Conservation (phyloP, 2,797 vertebrate genomes). For the Scolopax rusticola region DNA sequence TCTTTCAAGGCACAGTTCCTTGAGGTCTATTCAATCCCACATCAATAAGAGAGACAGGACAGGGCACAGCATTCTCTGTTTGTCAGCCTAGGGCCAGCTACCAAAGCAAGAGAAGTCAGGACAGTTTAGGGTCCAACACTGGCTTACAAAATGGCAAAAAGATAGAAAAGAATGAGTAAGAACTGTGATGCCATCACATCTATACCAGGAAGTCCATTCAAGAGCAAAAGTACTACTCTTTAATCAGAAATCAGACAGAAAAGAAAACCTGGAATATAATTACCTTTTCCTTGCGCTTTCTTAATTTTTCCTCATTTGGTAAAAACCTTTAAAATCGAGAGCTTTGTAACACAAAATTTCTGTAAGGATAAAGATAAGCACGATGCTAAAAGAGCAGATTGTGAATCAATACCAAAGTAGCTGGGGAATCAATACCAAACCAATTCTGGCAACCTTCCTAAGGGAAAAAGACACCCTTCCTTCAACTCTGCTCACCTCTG, state of each 20-base stretch:
- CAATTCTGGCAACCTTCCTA: not conserved
- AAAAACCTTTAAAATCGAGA: not conserved
- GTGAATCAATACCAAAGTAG: not conserved
- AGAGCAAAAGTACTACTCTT: not conserved
- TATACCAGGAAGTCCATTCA: not conserved
- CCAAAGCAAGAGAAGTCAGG: not conserved
- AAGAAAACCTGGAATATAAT: not conserved
- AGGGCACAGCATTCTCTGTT: not conserved
- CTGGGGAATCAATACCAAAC: not conserved
- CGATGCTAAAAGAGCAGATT: not conserved
- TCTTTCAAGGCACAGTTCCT: not conserved
- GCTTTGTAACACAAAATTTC: not conserved
- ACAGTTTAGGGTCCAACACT: not conserved
- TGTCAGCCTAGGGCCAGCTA: not conserved
- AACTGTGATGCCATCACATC: not conserved
- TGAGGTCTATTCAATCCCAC: not conserved
- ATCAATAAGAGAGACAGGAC: not conserved
- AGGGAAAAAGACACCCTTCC: not conserved
- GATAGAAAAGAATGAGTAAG: not conserved
- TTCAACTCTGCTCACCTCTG: conserved; percentile 82
- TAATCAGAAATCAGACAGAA: not conserved
- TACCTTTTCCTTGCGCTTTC: not conserved
- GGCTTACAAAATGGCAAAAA: not conserved
- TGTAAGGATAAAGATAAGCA: not conserved
- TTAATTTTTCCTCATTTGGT: not conserved